phyloP scores from a whole-genome alignment of 2,888 invertebrate species.

The Sepiola atlantica region DNA sequence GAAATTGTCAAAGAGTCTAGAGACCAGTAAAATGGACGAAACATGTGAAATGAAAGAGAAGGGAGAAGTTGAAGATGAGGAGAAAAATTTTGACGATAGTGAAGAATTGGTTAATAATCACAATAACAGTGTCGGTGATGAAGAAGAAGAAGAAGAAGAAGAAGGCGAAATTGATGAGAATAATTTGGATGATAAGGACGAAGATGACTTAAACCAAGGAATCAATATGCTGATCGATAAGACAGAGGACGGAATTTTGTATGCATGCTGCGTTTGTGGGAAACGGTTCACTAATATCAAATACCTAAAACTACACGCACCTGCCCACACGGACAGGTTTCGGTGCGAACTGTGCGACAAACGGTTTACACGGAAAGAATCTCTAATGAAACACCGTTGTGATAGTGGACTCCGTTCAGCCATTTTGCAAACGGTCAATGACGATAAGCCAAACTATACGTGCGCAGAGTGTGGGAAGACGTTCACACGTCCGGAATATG shows the following conservation, averaged over 20 bases:
- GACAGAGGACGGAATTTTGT: conserved; percentile 53
- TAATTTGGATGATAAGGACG: not conserved
- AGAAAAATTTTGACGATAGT: conserved; percentile 54
- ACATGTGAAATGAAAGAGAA: not conserved
- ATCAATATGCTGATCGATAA: conserved; percentile 48
- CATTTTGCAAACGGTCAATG: conserved; percentile 50
- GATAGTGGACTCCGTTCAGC: conserved; percentile 48
- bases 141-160: not conserved
- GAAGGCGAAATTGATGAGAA: not conserved
- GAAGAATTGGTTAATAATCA: conserved; percentile 41
- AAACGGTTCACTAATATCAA: conserved; percentile 76
- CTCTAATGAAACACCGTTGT: conserved; percentile 64
- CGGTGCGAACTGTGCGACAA: conserved; percentile 72
- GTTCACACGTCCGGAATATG: conserved; percentile 53
- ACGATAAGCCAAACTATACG: conserved; percentile 55
- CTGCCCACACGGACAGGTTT: conserved; percentile 72
- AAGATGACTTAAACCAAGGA: not conserved
- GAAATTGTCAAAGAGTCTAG: conserved; percentile 49
- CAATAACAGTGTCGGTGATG: not conserved
- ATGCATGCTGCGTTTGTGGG: conserved; percentile 65
- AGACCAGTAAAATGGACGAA: not conserved
- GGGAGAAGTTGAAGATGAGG: conserved; percentile 47
- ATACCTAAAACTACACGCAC: conserved; percentile 76
- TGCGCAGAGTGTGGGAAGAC: conserved; percentile 58
- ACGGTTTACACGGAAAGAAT: conserved; percentile 70